phyloP scores from a whole-genome alignment of 2,113 vertebrate species.

The Poecilia latipinna region DNA sequence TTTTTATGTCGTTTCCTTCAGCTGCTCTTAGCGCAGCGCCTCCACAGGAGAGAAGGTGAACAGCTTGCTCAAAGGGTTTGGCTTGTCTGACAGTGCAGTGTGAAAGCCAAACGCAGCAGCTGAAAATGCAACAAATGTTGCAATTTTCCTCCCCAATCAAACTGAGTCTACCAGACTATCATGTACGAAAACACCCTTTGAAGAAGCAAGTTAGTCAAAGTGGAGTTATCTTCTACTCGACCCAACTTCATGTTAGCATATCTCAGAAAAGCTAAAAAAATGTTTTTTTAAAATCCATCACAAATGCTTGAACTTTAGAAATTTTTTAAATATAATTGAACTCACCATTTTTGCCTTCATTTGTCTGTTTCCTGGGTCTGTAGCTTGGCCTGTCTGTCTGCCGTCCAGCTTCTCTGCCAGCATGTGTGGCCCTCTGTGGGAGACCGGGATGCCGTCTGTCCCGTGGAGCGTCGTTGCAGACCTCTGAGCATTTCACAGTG shows the following conservation, averaged over 20 bases:
- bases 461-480: slow-evolving; percentile 27
- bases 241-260: background rate
- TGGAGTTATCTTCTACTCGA: background rate
- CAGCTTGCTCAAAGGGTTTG: no score
- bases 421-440: slow-evolving; percentile 56
- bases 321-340: background rate
- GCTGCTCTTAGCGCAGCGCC: no score
- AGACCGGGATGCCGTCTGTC: slow-evolving; percentile 52
- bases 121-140: no score
- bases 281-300: no score
- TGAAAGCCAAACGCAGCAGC: no score
- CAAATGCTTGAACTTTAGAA: background rate
- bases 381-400: slow-evolving; percentile 56
- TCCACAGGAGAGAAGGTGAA: no score
- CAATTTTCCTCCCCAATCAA: no score
- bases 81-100: no score
- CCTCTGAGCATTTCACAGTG: slow-evolving; percentile 67
- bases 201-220: background rate
- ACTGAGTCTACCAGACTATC: no score
- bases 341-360: slow-evolving; percentile 72
- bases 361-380: slow-evolving; percentile 57
- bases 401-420: slow-evolving; percentile 39
- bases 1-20: no score
- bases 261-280: background rate
- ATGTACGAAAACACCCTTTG: background rate